A percentile compares a stretch with the other conserved stretches of the same genome.
These are phyloP conservation scores for Thalassarche chlororhynchos DNA, from an alignment of 2,113 vertebrate species.

Conservation along the genomic window DNA sequence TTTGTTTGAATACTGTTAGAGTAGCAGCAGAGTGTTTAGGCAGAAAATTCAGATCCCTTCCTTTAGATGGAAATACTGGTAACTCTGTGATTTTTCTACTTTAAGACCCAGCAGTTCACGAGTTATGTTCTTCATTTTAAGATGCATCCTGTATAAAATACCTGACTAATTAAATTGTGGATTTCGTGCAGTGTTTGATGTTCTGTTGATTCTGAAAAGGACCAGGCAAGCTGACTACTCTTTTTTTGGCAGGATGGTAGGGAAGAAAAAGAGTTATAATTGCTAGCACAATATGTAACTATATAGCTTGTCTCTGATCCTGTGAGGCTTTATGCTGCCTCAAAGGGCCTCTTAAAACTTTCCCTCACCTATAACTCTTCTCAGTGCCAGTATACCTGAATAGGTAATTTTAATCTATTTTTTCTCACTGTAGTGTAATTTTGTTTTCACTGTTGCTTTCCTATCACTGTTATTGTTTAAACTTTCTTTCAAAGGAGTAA, in stretches of 20 bases:
- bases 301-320: not conserved
- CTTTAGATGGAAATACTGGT: not conserved
- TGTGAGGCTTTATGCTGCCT: not conserved
- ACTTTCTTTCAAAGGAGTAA: not conserved
- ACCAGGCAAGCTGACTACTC: not conserved
- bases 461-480: not conserved
- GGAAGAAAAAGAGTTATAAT: not conserved
- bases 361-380: not conserved
- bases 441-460: not conserved
- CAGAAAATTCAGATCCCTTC: not conserved
- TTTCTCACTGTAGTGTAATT: not conserved
- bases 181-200: constrained; percentile 32
- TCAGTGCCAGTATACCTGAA: not conserved
- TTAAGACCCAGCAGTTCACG: not conserved
- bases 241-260: not conserved
- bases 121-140: constrained; percentile 49
- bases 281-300: not conserved
- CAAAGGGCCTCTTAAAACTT: not conserved
- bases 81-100: constrained; percentile 11
- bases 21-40: not conserved
- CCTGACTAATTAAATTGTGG: constrained; percentile 33
- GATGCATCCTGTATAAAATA: constrained; percentile 47
- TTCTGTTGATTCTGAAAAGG: constrained; percentile 19
- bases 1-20: constrained; percentile 14
- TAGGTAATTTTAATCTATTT: not conserved